These are phyloP conservation scores for Ladona fulva DNA, from an alignment of 1,140 invertebrate species.

Conservation along the genomic window DNA sequence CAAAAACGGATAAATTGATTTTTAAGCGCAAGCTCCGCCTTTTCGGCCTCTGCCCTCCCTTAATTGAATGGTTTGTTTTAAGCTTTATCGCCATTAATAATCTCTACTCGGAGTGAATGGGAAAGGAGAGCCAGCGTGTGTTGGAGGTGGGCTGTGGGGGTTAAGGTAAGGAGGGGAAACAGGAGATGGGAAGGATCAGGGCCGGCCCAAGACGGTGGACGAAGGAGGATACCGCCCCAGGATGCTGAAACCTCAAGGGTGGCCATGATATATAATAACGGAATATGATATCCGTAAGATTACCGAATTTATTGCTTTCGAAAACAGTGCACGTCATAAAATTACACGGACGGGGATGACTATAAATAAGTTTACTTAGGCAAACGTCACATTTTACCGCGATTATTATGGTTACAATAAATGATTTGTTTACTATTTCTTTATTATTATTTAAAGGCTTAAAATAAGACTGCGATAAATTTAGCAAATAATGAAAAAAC, in stretches of 20 bases:
- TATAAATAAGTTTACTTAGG: no score
- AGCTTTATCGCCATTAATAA: constrained; percentile 7
- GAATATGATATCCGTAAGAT: no score
- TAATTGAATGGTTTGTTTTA: constrained; percentile 10
- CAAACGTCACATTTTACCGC: no score
- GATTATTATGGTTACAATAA: no score
- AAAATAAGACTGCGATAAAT: no score
- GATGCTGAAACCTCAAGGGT: neutral
- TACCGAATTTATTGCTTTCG: no score
- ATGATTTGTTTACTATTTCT: no score
- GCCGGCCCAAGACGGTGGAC: neutral
- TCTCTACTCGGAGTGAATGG: neutral
- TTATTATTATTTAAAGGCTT: no score
- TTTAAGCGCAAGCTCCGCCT: neutral
- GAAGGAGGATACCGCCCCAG: neutral
- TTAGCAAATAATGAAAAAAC: no score
- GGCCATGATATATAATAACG: no score
- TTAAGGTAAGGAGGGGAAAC: neutral
- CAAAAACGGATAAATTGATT: constrained; percentile 7
- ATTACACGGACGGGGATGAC: no score
- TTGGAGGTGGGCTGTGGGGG: neutral
- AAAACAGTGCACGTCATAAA: no score
- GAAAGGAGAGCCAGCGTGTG: neutral
- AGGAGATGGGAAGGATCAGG: neutral
- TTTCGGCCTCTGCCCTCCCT: neutral